phyloP scores from a whole-genome alignment of 2,113 vertebrate genomes.

The Phycodurus eques region DNA sequence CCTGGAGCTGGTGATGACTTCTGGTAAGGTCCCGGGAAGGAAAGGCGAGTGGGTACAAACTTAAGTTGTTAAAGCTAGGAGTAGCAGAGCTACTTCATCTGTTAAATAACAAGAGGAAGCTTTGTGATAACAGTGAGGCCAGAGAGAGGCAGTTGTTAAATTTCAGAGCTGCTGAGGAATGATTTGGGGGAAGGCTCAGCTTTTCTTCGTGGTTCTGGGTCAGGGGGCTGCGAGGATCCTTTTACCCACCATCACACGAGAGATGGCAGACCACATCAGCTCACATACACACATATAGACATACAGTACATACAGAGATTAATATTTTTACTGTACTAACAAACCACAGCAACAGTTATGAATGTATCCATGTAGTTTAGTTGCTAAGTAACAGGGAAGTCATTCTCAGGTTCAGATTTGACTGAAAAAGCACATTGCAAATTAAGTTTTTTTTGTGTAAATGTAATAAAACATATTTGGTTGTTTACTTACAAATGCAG shows the following conservation, averaged over 20 bases:
- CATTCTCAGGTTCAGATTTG: background rate
- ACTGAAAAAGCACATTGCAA: too few relatives aligned
- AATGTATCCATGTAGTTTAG: constrained; percentile 16
- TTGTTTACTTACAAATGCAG: too few relatives aligned
- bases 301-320: constrained; percentile 11
- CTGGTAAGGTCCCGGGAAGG: constrained; percentile 76
- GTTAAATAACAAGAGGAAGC: background rate
- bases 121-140: constrained; percentile 4
- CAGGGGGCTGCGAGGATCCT: constrained; percentile 49
- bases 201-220: constrained; percentile 26
- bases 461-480: too few relatives aligned
- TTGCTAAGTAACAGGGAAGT: constrained; percentile 4
- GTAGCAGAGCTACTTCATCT: background rate
- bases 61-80: background rate
- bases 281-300: constrained; percentile 6
- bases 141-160: constrained; percentile 11
- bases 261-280: constrained; percentile 45
- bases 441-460: background rate
- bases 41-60: background rate
- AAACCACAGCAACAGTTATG: constrained; percentile 24
- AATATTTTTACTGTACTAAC: constrained; percentile 32
- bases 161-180: constrained; percentile 27
- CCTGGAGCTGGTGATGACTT: constrained; percentile 86
- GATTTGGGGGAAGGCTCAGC: constrained; percentile 10
- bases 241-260: constrained; percentile 51